These are phyloP conservation scores for Alcis repandata DNA, from an alignment of 2,888 invertebrate genomes.

Conservation along the genomic window DNA sequence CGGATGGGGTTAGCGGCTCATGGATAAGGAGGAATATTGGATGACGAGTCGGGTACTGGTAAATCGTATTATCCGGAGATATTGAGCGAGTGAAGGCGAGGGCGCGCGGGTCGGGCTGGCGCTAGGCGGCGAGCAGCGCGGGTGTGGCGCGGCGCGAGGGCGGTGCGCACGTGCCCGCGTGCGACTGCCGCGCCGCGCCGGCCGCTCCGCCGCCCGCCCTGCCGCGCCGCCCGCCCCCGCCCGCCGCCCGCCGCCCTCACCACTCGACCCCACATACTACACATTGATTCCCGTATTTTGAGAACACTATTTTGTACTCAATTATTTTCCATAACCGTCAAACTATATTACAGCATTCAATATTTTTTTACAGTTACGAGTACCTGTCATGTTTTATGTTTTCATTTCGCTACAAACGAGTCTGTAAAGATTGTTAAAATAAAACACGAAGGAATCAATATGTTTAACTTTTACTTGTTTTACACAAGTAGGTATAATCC, in stretches of 20 bases:
- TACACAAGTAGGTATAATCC: not conserved
- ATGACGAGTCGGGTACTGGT: conserved; percentile 30
- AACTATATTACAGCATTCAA: not conserved
- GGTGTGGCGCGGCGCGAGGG: conserved; percentile 66
- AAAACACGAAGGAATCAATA: not conserved
- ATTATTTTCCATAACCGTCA: not conserved
- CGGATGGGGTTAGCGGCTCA: conserved; percentile 17
- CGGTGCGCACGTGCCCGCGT: conserved; percentile 82
- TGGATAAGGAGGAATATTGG: conserved; percentile 21
- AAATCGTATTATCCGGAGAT: conserved; percentile 52
- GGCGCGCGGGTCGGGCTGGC: conserved; percentile 61
- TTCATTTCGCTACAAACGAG: not conserved
- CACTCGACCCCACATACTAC: conserved; percentile 54
- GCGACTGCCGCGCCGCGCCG: conserved; percentile 83
- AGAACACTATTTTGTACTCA: conserved; percentile 43
- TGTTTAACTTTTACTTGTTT: not conserved
- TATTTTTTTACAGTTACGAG: not conserved
- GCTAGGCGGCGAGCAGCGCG: conserved; percentile 40
- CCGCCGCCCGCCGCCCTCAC: conserved; percentile 57
- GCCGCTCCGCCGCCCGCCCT: conserved; percentile 69
- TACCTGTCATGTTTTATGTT: not conserved
- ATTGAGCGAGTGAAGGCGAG: conserved; percentile 65
- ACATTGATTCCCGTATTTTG: conserved; percentile 55
- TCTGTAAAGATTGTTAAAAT: not conserved
- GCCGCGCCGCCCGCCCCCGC: conserved; percentile 57